phyloP scores from a whole-genome alignment of 2,797 vertebrate genomes.

The Epinephelus malabaricus region DNA sequence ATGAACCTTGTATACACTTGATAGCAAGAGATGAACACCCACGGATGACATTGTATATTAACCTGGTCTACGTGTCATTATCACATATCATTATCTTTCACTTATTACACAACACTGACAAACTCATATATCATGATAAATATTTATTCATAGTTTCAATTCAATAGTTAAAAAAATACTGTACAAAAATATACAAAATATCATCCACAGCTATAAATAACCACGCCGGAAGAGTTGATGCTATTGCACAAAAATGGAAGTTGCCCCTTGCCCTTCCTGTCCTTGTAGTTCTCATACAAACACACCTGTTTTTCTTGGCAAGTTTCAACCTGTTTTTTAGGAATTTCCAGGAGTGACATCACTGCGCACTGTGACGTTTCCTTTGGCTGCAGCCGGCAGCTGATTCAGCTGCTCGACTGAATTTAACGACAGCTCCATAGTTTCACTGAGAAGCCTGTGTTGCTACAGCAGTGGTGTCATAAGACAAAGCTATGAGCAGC shows the following conservation, averaged over 20 bases:
- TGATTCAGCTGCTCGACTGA: conserved; percentile 13
- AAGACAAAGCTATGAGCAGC: neutral
- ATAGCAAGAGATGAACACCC: conserved; percentile 24
- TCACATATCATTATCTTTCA: neutral
- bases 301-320: conserved; percentile 62
- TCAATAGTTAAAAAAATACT: conserved; percentile 27
- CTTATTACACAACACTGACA: conserved; percentile 23
- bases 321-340: conserved; percentile 50
- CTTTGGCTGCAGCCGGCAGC: conserved; percentile 12
- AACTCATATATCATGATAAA: neutral
- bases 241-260: conserved; percentile 41
- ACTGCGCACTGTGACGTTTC: conserved; percentile 15
- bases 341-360: conserved; percentile 59
- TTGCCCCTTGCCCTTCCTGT: conserved; percentile 28
- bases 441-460: conserved; percentile 19
- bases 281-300: conserved; percentile 36
- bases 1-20: conserved; percentile 26
- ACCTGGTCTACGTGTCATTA: neutral
- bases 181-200: conserved; percentile 55
- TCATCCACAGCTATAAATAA: conserved; percentile 31
- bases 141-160: conserved; percentile 45
- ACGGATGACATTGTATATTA: conserved; percentile 5
- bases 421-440: neutral
- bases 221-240: conserved; percentile 12
- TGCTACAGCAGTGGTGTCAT: conserved; percentile 3